These are phyloP conservation scores for Ibidorhyncha struthersii DNA, from an alignment of 2,113 vertebrate species.

Conservation along the genomic window DNA sequence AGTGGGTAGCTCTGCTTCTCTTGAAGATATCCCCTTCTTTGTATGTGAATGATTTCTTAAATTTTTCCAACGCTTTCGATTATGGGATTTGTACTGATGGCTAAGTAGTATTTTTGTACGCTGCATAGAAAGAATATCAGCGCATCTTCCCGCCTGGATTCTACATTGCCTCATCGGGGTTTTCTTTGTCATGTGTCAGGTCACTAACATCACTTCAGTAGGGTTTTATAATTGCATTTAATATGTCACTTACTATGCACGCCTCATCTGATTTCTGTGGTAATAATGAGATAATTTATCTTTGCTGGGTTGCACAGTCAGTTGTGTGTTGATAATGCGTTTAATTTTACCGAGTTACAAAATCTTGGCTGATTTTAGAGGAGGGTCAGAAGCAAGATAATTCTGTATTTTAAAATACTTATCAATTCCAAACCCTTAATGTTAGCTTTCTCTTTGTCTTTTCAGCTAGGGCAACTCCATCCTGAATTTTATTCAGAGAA, in stretches of 20 bases:
- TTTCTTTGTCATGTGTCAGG: constrained; percentile 49
- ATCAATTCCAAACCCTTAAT: background rate
- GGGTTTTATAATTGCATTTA: constrained; percentile 65
- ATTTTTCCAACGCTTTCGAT: background rate
- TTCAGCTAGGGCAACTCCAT: background rate
- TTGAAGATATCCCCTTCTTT: background rate
- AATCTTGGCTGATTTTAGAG: constrained; percentile 29
- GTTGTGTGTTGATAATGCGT: constrained; percentile 38
- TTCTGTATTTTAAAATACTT: constrained; percentile 28
- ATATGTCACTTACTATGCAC: constrained; percentile 49
- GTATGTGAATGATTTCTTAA: background rate
- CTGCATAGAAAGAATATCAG: background rate
- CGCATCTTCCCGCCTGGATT: background rate
- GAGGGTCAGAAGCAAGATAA: background rate
- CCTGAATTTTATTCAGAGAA: background rate
- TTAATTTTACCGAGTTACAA: constrained; percentile 36
- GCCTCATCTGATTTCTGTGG: constrained; percentile 56
- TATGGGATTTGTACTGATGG: background rate
- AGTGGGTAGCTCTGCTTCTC: background rate
- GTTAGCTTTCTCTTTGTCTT: background rate
- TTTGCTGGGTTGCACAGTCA: constrained; percentile 34
- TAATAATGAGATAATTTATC: constrained; percentile 57
- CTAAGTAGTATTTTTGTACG: background rate
- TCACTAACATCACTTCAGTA: constrained; percentile 56
- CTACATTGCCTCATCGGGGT: background rate